phyloP scores from a whole-genome alignment of 2,113 vertebrate genomes.

The Conger conger region DNA sequence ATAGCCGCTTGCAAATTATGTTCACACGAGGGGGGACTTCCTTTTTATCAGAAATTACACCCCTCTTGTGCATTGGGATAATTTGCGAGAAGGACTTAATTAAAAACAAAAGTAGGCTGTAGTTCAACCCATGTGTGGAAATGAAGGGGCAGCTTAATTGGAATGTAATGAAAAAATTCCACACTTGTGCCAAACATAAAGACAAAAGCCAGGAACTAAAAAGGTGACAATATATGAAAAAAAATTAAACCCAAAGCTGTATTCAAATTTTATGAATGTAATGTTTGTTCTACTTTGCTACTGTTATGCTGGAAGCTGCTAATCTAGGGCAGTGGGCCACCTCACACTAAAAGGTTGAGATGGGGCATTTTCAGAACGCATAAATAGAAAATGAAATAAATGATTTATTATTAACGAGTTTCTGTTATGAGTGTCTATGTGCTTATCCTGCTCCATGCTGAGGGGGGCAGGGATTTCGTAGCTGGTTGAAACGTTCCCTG shows the following conservation, averaged over 20 bases:
- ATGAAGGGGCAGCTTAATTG: background rate
- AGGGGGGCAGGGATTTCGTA: too few relatives aligned
- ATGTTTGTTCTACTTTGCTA: background rate
- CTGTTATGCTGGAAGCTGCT: background rate
- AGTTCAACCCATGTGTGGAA: too few relatives aligned
- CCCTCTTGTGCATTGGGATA: background rate
- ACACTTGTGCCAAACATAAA: too few relatives aligned
- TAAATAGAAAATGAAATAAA: background rate
- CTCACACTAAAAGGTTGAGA: background rate
- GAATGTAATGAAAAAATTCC: background rate
- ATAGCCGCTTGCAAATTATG: slow-evolving; percentile 47
- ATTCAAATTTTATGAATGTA: background rate
- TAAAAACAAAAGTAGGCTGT: background rate
- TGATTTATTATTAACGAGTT: background rate
- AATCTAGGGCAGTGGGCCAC: background rate
- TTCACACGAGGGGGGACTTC: background rate
- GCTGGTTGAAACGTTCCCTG: background rate
- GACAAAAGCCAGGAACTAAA: background rate
- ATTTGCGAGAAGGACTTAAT: background rate
- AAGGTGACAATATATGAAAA: background rate
- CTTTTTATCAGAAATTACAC: background rate
- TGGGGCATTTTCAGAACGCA: background rate
- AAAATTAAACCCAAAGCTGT: background rate
- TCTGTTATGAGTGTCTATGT: background rate
- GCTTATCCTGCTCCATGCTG: background rate